Base-by-base conservation (phyloP, 2,888 invertebrate genomes). In the Gari tellinella region DNA sequence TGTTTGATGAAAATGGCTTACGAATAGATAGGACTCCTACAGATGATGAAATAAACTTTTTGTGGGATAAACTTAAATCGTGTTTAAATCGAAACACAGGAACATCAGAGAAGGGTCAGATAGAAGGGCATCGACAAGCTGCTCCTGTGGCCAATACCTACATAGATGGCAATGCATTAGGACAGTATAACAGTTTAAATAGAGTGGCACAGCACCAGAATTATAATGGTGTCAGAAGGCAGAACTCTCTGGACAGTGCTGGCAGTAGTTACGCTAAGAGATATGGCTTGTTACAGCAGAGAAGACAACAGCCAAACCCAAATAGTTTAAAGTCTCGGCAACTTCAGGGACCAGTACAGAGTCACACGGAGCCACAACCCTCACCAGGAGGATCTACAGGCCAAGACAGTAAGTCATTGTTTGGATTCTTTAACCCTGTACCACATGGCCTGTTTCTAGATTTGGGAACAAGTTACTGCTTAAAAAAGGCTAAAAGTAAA, bases 41-140 rank as follows among this genome's bases (percentile, higher is more conserved):
- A n/a, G 91, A 91, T 65, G 91, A 90, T 41, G 91, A 91, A 58
- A 91, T 91, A 15, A 90, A 90, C 76, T 87, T 83, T 70, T 74
- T 91, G 31, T 91, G 91, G 91, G 89, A 90, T 53, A 90, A 89
- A 68, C 89, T 91, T 17, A 76, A 90, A 8, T 87, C 82, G n/a
- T 91, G 91, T 72, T 80, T 91, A 31, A 72, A 76, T 69, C 37
- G 81, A 49, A 81, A 67, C 60, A 68, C 75, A 0, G 61, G 65
- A 7, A 62, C 69, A 12, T 64, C 64, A 19, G 72, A 78, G 41
- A 57, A 60, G 40, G 53, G 63, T 21, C 75, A 67, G 19, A 21
- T 17, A n/a, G 72, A 76, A 15, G 52, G 37, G 23, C 72, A 58
- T 21, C 70, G 82, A n/a, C 85, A 86, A 45, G 82, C 85, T 4